phyloP scores from a whole-genome alignment of 2,113 vertebrate genomes.

The Amphiprion percula region DNA sequence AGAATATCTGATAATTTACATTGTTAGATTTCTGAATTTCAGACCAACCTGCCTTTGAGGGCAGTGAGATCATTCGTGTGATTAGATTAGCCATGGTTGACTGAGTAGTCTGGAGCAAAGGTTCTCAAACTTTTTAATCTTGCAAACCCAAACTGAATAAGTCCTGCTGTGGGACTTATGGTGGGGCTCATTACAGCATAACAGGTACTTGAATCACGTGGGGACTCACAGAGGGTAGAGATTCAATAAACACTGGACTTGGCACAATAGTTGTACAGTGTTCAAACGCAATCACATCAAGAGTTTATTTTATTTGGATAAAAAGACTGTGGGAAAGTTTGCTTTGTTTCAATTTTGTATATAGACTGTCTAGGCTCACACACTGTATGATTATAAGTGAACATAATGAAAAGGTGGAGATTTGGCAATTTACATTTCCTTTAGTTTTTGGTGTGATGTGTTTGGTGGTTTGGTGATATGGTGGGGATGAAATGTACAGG shows the following conservation, averaged over 20 bases:
- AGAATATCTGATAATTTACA: background rate
- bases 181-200: conserved; percentile 45
- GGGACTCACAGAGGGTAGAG: conserved; percentile 15
- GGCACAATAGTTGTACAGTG: conserved; percentile 5
- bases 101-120: conserved; percentile 73
- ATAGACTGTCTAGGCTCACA: background rate
- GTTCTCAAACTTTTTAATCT: conserved; percentile 77
- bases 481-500: too few relatives aligned
- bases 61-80: conserved; percentile 65
- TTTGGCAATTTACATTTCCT: too few relatives aligned
- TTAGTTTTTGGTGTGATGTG: too few relatives aligned
- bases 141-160: conserved; percentile 54
- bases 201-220: conserved; percentile 52
- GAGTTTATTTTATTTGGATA: conserved; percentile 25
- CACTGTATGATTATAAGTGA: too few relatives aligned
- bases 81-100: conserved; percentile 69
- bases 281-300: conserved; percentile 2
- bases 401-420: too few relatives aligned
- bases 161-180: conserved; percentile 51
- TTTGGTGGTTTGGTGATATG: too few relatives aligned
- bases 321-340: conserved; percentile 35
- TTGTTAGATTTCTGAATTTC: conserved; percentile 13
- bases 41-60: conserved; percentile 36
- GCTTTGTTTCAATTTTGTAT: conserved; percentile 2
- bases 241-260: conserved; percentile 11